Percentiles rank a stretch among this genome's conserved stretches.
Conservation (phyloP, 2,888 invertebrate genomes). For the Alviniconcha strummeri region DNA sequence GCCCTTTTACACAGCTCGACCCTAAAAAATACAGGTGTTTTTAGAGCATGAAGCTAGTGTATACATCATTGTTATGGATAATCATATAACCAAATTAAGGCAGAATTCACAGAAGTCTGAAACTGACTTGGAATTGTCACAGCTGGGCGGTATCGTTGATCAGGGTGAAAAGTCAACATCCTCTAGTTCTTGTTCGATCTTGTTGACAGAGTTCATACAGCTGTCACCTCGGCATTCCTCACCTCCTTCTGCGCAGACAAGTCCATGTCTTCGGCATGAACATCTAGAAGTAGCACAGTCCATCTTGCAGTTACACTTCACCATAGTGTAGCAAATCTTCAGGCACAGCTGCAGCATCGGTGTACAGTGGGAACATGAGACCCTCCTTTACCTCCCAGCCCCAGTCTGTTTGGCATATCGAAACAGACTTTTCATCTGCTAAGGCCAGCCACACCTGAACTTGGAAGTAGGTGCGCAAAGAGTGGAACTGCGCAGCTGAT, state of each 20-base stretch:
- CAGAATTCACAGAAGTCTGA: no score
- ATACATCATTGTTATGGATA: no score
- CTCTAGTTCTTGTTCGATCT: no score
- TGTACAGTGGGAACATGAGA: not conserved
- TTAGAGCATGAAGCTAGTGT: no score
- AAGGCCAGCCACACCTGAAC: not conserved
- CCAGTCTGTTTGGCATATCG: conserved; percentile 1
- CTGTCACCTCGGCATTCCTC: not conserved
- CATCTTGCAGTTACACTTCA: conserved; percentile 5
- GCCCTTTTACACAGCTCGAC: no score
- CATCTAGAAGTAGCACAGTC: conserved; percentile 16
- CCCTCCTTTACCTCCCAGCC: conserved; percentile 13
- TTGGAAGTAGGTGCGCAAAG: not conserved
- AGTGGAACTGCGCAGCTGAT: no score
- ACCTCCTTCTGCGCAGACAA: conserved; percentile 13
- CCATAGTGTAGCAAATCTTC: conserved; percentile 6
- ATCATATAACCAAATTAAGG: no score
- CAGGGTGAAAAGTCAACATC: no score
- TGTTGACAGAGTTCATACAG: conserved; percentile 4
- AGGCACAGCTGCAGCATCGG: conserved; percentile 15
- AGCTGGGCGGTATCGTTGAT: no score
- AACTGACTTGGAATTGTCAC: no score
- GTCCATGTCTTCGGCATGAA: conserved; percentile 13
- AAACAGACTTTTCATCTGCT: not conserved
- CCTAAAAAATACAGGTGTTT: no score